Percentiles rank a stretch among this genome's conserved stretches.
Evolutionary conservation across 1,140 invertebrate genomes (phyloP).

Genomic region (Brachionus rotundiformis): DNA sequence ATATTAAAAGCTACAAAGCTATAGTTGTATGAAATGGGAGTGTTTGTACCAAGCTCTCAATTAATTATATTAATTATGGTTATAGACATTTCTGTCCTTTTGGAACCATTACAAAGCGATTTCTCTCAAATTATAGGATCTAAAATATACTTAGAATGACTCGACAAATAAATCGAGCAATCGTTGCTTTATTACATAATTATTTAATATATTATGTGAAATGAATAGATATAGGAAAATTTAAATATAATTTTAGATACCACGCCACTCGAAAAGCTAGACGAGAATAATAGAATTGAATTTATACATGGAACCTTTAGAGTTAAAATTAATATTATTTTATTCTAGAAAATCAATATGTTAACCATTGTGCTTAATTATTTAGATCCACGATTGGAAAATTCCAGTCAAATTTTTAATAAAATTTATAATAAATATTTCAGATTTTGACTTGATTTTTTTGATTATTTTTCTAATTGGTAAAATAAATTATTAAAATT

Average conservation of each 20-base stretch:
- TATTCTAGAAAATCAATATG: neutral
- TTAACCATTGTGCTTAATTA: no score
- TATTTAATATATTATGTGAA: neutral
- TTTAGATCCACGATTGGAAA: no score
- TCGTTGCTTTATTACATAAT: conserved; percentile 4
- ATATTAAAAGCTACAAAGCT: no score
- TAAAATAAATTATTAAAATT: conserved; percentile 8
- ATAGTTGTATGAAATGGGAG: no score
- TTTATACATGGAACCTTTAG: no score
- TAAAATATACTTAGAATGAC: neutral
- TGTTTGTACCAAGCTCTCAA: no score
- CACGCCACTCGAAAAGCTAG: neutral
- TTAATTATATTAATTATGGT: no score
- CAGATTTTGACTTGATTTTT: neutral
- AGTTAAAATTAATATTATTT: no score
- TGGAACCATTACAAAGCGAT: neutral
- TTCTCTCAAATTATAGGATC: neutral
- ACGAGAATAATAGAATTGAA: neutral
- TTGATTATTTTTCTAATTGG: neutral
- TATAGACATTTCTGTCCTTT: neutral
- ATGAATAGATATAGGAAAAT: neutral
- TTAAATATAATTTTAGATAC: neutral
- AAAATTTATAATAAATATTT: neutral
- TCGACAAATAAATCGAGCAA: conserved; percentile 12
- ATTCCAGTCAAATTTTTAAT: neutral